phyloP scores from a whole-genome alignment of 2,888 invertebrate genomes.

The Platycnemis pennipes region DNA sequence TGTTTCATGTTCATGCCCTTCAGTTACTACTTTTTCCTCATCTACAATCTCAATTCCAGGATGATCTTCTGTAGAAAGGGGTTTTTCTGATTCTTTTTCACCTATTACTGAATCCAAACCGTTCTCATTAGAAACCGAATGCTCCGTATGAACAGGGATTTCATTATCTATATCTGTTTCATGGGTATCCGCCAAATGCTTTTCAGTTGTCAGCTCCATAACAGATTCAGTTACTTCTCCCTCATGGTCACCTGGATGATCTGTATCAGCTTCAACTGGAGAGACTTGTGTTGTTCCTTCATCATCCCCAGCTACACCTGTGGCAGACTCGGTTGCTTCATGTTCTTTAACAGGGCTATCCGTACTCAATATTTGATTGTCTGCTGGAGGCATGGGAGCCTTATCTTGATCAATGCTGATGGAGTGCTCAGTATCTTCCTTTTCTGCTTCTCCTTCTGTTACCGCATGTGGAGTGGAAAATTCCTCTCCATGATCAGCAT shows the following conservation, averaged over 20 bases:
- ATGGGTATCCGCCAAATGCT: not conserved
- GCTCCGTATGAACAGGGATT: constrained; percentile 69
- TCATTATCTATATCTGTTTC: constrained; percentile 70
- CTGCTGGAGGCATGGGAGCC: constrained; percentile 52
- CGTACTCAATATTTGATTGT: constrained; percentile 46
- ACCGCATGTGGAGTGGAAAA: constrained; percentile 71
- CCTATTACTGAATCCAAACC: constrained; percentile 57
- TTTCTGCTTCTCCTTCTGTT: constrained; percentile 70
- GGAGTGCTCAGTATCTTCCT: constrained; percentile 2
- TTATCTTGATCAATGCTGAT: constrained; percentile 52
- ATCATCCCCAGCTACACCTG: not conserved
- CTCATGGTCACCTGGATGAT: constrained; percentile 74
- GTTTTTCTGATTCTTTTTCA: constrained; percentile 69
- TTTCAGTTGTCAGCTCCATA: not conserved
- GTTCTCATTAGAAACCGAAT: constrained; percentile 64
- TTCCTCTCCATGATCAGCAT: not conserved
- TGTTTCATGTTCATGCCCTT: not conserved
- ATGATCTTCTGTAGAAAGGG: constrained; percentile 70
- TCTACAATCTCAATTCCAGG: constrained; percentile 71
- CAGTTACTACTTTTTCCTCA: constrained; percentile 68
- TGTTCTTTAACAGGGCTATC: not conserved
- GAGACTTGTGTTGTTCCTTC: not conserved
- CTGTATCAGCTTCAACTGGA: constrained; percentile 69
- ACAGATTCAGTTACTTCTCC: not conserved
- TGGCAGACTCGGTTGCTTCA: not conserved